Evolutionary conservation across 2,888 invertebrate genomes (phyloP).

Genomic region (Blomia tropicalis): DNA sequence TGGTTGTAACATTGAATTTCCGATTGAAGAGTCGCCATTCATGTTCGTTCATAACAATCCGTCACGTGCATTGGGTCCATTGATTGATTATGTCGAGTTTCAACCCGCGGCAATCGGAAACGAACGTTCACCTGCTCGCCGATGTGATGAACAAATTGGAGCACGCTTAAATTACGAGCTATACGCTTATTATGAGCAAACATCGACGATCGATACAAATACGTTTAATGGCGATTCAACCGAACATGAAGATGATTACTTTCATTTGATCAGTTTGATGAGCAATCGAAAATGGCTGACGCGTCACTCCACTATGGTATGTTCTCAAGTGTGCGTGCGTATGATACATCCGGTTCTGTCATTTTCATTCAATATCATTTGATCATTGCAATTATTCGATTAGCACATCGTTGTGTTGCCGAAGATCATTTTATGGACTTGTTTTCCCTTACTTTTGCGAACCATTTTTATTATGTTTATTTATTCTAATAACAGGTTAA

Average conservation of each 20-base stretch:
- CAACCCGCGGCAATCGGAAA: slow-evolving; percentile 8
- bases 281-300: neutral
- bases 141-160: neutral
- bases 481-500: no score
- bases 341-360: no score
- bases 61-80: neutral
- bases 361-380: no score
- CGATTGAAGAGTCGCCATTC: slow-evolving; percentile 44
- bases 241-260: neutral
- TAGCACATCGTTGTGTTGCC: no score
- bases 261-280: neutral
- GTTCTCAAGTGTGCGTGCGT: neutral
- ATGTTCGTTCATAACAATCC: neutral
- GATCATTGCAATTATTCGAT: no score
- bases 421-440: no score
- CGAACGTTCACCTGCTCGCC: neutral
- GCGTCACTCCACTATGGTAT: neutral
- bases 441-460: no score
- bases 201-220: neutral
- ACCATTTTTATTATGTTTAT: no score
- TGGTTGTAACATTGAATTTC: slow-evolving; percentile 55
- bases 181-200: neutral
- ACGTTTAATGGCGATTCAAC: no score
- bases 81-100: slow-evolving; percentile 1
- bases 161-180: neutral